A percentile compares a stretch with the other conserved stretches of the same genome.
phyloP scores from a whole-genome alignment of 2,113 vertebrate species.

The Gambusia affinis region DNA sequence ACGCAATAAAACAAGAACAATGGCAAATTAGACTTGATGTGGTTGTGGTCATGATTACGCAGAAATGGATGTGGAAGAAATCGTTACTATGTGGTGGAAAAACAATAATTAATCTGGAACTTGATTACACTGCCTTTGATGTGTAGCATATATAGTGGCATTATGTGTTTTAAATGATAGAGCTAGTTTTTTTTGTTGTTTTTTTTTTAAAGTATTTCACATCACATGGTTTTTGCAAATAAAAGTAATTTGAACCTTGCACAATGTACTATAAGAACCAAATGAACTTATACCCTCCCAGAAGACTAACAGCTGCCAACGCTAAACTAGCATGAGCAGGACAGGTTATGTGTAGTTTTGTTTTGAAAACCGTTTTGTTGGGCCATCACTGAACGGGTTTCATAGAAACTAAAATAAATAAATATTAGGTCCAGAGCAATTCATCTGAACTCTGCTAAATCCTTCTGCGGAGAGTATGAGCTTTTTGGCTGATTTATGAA shows the following conservation, averaged over 20 bases:
- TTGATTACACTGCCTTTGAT: background rate
- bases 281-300: constrained; percentile 52
- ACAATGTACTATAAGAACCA: constrained; percentile 48
- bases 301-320: constrained; percentile 58
- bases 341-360: constrained; percentile 33
- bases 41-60: background rate
- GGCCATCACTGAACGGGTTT: constrained; percentile 46
- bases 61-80: background rate
- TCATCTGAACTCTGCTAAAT: constrained; percentile 39
- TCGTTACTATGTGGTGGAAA: constrained; percentile 1
- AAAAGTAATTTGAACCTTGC: constrained; percentile 52
- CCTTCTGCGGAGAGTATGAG: constrained; percentile 38
- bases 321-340: constrained; percentile 51
- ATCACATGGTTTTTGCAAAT: constrained; percentile 33
- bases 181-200: constrained; percentile 1
- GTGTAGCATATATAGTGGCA: background rate
- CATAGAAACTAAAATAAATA: constrained; percentile 46
- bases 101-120: background rate
- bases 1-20: background rate
- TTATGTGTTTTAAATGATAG: no score
- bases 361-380: constrained; percentile 39
- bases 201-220: constrained; percentile 33
- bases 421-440: constrained; percentile 36
- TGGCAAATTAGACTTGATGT: background rate
- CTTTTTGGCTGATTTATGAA: constrained; percentile 55